Conservation (phyloP, 2,797 vertebrate genomes). For the Sardinella longiceps region DNA sequence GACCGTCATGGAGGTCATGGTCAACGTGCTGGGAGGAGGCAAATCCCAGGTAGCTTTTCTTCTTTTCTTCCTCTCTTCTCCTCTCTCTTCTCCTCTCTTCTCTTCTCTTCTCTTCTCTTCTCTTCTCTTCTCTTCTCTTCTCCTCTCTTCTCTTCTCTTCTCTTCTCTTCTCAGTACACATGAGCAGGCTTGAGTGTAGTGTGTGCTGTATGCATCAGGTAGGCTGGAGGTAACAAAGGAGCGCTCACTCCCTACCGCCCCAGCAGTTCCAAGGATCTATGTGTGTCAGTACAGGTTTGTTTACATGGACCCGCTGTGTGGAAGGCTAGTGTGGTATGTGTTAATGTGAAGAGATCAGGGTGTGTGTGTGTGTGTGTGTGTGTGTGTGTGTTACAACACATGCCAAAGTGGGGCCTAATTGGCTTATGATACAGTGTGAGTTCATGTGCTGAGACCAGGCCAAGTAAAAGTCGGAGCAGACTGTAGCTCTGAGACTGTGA, state of each 20-base stretch:
- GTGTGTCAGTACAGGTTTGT: neutral
- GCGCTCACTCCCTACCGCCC: neutral
- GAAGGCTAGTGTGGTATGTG: neutral
- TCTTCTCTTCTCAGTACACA: neutral
- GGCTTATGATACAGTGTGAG: neutral
- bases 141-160: neutral
- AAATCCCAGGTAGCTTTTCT: slow-evolving; percentile 87
- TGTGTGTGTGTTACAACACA: neutral
- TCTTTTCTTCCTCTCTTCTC: neutral
- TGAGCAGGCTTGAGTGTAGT: neutral
- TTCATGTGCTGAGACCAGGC: too few relatives aligned
- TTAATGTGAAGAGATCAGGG: neutral
- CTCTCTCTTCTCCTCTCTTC: neutral
- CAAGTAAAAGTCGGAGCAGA: too few relatives aligned
- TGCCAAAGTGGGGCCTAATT: too few relatives aligned
- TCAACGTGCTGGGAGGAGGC: slow-evolving; percentile 94
- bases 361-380: neutral
- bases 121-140: neutral
- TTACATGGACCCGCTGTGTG: neutral
- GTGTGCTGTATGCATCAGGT: neutral
- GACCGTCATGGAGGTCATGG: slow-evolving; percentile 99
- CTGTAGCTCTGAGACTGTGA: too few relatives aligned
- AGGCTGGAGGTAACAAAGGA: neutral
- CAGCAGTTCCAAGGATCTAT: neutral
- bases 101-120: too few relatives aligned